Evolutionary conservation across 2,888 invertebrate species (phyloP).

Genomic region (Eudemis profundana): DNA sequence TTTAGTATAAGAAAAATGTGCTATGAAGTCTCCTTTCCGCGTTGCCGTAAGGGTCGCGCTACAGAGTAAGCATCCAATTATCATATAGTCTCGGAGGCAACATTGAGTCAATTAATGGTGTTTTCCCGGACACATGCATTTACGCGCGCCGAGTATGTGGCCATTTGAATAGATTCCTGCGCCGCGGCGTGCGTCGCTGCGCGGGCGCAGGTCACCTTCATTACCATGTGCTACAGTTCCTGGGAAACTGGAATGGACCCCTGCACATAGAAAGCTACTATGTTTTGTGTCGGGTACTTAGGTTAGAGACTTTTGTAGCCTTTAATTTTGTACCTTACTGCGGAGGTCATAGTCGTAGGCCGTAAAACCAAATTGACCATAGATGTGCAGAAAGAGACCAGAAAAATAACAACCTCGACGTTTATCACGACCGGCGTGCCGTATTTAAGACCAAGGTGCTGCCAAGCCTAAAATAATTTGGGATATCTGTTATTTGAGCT

Average conservation of each 20-base stretch:
- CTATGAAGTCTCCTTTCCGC: no score
- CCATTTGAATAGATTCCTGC: constrained; percentile 33
- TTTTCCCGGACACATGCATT: constrained; percentile 4
- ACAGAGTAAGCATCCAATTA: background rate
- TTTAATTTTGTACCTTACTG: background rate
- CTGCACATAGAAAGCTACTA: background rate
- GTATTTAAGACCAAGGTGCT: no score
- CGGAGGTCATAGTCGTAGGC: no score
- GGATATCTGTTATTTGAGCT: no score
- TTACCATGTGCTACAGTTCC: constrained; percentile 25
- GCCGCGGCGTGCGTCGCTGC: constrained; percentile 14
- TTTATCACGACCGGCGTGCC: no score
- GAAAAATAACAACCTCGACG: no score
- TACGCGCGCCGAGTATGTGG: background rate
- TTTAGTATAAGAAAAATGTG: no score
- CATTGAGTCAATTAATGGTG: background rate
- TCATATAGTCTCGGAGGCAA: background rate
- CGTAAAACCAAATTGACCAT: no score
- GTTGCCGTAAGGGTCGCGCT: background rate
- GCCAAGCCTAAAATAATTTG: no score
- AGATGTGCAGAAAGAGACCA: no score
- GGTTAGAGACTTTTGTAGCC: background rate
- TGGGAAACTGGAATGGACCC: constrained; percentile 19
- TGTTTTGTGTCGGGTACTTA: no score
- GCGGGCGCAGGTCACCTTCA: background rate